Evolutionary conservation across 2,113 vertebrate genomes (phyloP).

Genomic region (Plecotus auritus): DNA sequence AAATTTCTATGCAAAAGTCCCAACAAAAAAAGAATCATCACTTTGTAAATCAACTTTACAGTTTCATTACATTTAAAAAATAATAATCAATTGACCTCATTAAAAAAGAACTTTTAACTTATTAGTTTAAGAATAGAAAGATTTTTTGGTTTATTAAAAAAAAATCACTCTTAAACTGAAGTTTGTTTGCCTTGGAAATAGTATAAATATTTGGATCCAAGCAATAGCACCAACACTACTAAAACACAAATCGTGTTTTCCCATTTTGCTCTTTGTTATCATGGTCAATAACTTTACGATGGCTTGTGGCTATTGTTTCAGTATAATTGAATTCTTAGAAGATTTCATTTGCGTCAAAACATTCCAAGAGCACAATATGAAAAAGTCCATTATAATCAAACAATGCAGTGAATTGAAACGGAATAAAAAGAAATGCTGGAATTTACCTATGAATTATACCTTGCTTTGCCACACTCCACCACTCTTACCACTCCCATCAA

Average conservation of each 20-base stretch:
- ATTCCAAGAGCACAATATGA: constrained; percentile 47
- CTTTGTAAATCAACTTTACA: not conserved
- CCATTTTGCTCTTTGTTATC: constrained; percentile 18
- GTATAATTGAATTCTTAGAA: constrained; percentile 61
- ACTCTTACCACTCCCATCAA: not conserved
- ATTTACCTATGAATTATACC: not conserved
- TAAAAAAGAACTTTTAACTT: not conserved
- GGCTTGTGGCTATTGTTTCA: constrained; percentile 58
- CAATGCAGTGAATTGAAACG: constrained; percentile 32
- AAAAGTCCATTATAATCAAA: constrained; percentile 59
- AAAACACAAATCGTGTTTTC: constrained; percentile 30
- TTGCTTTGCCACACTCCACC: not conserved
- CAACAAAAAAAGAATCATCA: not conserved
- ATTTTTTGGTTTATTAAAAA: constrained; percentile 28
- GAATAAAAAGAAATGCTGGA: constrained; percentile 22
- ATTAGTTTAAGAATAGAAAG: constrained; percentile 23
- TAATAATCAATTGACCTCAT: not conserved
- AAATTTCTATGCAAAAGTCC: not conserved
- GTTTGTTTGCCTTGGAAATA: not conserved
- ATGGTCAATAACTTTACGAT: constrained; percentile 39
- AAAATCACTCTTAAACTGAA: not conserved
- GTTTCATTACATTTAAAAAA: not conserved
- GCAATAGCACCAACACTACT: not conserved
- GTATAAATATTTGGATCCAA: constrained; percentile 42
- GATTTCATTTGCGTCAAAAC: constrained; percentile 58